phyloP scores from a whole-genome alignment of 2,113 vertebrate species.

The Electrona antarctica region DNA sequence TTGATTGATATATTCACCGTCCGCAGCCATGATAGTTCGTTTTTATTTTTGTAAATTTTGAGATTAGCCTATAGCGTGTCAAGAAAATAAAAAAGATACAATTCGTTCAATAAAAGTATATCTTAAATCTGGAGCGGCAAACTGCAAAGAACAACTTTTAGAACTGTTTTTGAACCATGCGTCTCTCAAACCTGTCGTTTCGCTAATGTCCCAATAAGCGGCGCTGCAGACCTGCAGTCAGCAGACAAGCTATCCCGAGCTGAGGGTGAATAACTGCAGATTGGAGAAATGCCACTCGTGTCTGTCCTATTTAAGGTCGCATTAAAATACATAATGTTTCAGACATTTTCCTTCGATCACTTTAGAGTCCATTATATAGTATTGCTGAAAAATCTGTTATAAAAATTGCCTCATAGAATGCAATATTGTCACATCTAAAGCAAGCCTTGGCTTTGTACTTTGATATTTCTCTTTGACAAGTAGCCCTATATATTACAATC shows the following conservation, averaged over 20 bases:
- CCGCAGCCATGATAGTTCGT: not conserved
- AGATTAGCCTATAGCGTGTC: no score
- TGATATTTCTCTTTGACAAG: no score
- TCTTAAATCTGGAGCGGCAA: no score
- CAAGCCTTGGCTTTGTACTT: no score
- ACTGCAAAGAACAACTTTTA: no score
- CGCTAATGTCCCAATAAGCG: slow-evolving; percentile 51
- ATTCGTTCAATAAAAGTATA: no score
- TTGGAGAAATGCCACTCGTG: not conserved
- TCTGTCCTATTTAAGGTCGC: slow-evolving; percentile 20
- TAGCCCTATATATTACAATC: no score
- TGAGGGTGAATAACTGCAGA: slow-evolving; percentile 21
- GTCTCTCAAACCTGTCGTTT: slow-evolving; percentile 14
- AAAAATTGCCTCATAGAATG: not conserved
- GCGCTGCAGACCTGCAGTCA: slow-evolving; percentile 65
- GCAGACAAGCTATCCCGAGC: not conserved
- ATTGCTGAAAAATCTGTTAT: not conserved
- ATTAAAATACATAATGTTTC: not conserved
- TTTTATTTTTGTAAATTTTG: not conserved
- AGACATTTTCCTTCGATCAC: not conserved
- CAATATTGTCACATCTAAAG: no score
- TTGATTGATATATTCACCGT: not conserved
- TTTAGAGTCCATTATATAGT: not conserved
- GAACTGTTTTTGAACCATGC: not conserved
- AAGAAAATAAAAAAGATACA: no score